Evolutionary conservation across 64 coral and sea anemone genomes (phyloP), one percentile per base, ranked within the genome.

Genomic region (Montipora foliosa): DNA sequence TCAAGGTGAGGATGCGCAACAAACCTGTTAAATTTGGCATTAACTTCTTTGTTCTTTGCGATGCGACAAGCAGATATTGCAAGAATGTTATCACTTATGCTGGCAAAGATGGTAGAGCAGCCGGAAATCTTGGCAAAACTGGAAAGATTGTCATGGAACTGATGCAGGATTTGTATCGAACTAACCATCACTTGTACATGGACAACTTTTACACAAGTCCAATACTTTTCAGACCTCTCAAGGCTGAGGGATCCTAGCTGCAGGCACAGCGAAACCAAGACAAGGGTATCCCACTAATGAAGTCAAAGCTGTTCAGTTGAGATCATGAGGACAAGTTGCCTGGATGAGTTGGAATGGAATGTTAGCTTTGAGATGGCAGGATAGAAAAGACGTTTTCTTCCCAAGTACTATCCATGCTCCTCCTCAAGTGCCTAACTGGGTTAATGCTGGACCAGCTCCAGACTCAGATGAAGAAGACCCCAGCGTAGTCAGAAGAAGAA

Each of bases 31-130:
- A 49, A 13, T 83, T 79, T 67, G 89, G 89, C 48, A 87, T 94
- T 45, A 94, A 82, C 37, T 14, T 94, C 22, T 94, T 89, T 81
- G 84, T 88, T 50, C 55, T 92, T 47, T 87, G 91, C 77, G 82
- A 93, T 48, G 67, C 77, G 15, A 94, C 88, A 94, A 64, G 84
- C 19, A 77, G 62, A 12, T 94, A 89, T 55, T 75, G 57, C 20
- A 84, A 80, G 21, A 90, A 22, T 77, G 68, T 8, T 81, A 90
- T 64, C 46, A 55, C 81, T 2, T 60, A 75, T 6, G 79, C 79
- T 48, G 89, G 61, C 20, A 90, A 71, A 51, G 61, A 71, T 20
- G 89, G 49, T 80, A 21, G 29, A 24, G 25, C 20, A 75, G 25
- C 6, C 2, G 20, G n/a, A 5, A 24, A 37, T 24, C 12, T 67